Evolutionary conservation across 2,888 invertebrate genomes (phyloP).

Genomic region (Melipona beecheii): DNA sequence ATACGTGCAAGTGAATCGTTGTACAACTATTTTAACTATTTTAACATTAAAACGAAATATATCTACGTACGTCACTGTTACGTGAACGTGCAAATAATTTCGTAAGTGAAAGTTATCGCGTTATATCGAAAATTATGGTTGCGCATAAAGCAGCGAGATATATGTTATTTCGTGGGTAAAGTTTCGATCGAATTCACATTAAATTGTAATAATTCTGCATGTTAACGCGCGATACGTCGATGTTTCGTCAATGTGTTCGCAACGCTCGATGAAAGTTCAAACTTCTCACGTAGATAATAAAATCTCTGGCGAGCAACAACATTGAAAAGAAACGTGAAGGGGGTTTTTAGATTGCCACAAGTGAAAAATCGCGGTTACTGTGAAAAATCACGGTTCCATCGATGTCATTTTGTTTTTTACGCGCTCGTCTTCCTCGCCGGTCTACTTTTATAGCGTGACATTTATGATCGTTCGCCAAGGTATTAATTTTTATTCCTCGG

Average conservation of each 20-base stretch:
- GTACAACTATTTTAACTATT: not conserved
- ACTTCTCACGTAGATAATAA: not conserved
- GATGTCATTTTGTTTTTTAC: not conserved
- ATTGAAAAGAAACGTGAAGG: not conserved
- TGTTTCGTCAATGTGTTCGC: not conserved
- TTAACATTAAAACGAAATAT: not conserved
- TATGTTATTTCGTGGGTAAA: not conserved
- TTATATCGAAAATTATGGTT: not conserved
- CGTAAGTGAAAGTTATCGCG: not conserved
- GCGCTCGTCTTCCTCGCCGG: not conserved
- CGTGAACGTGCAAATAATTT: not conserved
- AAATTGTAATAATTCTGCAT: not conserved
- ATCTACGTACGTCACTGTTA: not conserved
- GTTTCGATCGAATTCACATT: not conserved
- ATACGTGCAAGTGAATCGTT: not conserved
- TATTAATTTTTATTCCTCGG: slow-evolving; percentile 20
- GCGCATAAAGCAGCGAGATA: not conserved
- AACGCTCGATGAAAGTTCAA: not conserved
- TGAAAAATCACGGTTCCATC: not conserved
- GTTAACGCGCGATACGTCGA: not conserved
- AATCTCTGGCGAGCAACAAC: not conserved
- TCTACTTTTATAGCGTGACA: not conserved
- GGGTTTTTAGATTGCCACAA: not conserved
- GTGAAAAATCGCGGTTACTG: not conserved
- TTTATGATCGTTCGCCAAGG: not conserved